Percentiles rank a stretch among this genome's conserved stretches.
phyloP scores from a whole-genome alignment of 2,888 invertebrate genomes.

The Trilocha varians region DNA sequence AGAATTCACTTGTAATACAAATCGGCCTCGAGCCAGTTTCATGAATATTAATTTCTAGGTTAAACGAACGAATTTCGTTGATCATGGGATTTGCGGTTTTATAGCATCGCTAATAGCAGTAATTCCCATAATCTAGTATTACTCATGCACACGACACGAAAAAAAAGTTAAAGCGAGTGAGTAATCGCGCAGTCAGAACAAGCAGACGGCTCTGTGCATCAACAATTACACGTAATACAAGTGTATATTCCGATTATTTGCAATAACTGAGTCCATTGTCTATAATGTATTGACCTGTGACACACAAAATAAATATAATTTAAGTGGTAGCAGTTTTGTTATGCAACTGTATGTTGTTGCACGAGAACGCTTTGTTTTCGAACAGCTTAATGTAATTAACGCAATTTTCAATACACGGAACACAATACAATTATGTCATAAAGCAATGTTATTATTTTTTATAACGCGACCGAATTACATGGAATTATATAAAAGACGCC shows the following conservation, averaged over 20 bases:
- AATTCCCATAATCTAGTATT: background rate
- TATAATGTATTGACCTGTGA: background rate
- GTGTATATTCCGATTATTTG: background rate
- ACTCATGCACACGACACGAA: background rate
- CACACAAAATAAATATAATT: background rate
- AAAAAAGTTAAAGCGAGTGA: background rate
- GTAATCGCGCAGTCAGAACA: background rate
- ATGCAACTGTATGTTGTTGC: background rate
- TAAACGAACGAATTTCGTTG: background rate
- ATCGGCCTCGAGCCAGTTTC: background rate
- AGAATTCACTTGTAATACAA: too few relatives aligned
- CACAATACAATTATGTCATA: background rate
- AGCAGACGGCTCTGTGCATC: background rate
- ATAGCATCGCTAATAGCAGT: background rate
- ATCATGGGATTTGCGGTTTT: background rate
- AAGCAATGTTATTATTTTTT: background rate
- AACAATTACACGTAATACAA: background rate
- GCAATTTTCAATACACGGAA: background rate
- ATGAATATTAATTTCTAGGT: background rate
- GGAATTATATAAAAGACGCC: too few relatives aligned
- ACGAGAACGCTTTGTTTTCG: background rate
- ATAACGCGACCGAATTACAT: background rate
- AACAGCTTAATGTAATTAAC: background rate
- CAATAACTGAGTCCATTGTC: background rate
- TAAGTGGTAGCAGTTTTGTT: background rate